Evolutionary conservation across 1,140 invertebrate genomes (phyloP).

Genomic region (Cydia splendana): DNA sequence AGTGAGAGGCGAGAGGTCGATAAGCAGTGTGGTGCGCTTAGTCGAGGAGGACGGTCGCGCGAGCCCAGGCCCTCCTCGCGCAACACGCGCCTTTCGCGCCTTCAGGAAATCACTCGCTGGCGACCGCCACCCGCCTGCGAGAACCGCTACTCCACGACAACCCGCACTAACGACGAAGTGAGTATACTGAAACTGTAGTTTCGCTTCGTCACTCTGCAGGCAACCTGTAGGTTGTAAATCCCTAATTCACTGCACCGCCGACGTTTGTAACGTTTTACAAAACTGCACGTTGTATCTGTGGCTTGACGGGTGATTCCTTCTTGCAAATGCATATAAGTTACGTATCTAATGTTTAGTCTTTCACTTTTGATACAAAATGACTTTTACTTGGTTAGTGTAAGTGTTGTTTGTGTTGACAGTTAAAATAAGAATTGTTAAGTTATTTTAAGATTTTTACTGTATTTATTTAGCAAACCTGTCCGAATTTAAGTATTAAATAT

Average conservation of each 20-base stretch:
- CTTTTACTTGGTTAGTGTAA: background rate
- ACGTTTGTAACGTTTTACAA: slow-evolving; percentile 2
- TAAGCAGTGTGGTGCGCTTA: slow-evolving; percentile 54
- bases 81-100: slow-evolving; percentile 29
- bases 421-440: background rate
- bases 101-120: slow-evolving; percentile 11
- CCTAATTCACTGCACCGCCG: slow-evolving; percentile 7
- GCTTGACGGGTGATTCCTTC: background rate
- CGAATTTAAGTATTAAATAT: too few species aligned
- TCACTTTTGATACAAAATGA: background rate
- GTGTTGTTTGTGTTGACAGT: background rate
- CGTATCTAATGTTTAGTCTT: background rate
- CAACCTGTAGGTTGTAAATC: slow-evolving; percentile 23
- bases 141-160: background rate
- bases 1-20: slow-evolving; percentile 59
- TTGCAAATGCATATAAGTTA: background rate
- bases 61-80: slow-evolving; percentile 1
- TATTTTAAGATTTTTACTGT: background rate
- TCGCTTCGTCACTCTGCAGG: background rate
- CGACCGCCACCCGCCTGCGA: background rate
- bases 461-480: too few species aligned
- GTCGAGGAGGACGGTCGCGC: slow-evolving; percentile 42
- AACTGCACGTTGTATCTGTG: background rate
- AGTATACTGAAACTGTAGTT: slow-evolving; percentile 9
- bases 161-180: background rate